A percentile compares a stretch with the other conserved stretches of the same genome.
Evolutionary conservation across 2,797 vertebrate species (phyloP).

Genomic region (Enteromius thamalakanensis): DNA sequence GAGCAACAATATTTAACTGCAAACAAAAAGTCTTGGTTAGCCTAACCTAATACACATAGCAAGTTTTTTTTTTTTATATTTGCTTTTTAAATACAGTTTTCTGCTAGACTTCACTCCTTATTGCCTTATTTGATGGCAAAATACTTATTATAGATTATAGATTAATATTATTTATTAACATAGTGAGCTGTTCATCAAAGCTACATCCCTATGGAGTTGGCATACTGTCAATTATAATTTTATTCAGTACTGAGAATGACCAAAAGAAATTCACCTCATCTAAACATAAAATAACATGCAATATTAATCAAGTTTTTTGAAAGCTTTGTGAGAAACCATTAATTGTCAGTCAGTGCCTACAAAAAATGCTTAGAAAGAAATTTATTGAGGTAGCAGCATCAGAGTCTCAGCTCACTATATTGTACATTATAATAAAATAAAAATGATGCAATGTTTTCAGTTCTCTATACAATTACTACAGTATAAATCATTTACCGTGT

Average conservation of each 20-base stretch:
- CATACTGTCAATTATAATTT: background rate
- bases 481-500: constrained; percentile 23
- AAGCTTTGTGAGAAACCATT: background rate
- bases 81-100: background rate
- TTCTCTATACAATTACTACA: background rate
- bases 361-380: background rate
- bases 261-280: background rate
- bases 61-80: too few species aligned
- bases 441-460: background rate
- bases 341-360: background rate
- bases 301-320: background rate
- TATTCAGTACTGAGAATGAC: background rate
- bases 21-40: too few species aligned
- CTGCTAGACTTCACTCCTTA: background rate
- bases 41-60: too few species aligned
- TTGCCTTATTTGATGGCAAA: background rate
- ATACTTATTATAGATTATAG: background rate
- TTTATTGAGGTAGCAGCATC: background rate
- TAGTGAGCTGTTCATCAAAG: background rate
- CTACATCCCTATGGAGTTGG: background rate
- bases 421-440: background rate
- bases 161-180: background rate
- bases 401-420: background rate
- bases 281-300: background rate
- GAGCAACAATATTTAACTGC: too few species aligned